These are phyloP conservation scores for Arizona elegans DNA, from an alignment of 2,113 vertebrate species.

Conservation along the genomic window DNA sequence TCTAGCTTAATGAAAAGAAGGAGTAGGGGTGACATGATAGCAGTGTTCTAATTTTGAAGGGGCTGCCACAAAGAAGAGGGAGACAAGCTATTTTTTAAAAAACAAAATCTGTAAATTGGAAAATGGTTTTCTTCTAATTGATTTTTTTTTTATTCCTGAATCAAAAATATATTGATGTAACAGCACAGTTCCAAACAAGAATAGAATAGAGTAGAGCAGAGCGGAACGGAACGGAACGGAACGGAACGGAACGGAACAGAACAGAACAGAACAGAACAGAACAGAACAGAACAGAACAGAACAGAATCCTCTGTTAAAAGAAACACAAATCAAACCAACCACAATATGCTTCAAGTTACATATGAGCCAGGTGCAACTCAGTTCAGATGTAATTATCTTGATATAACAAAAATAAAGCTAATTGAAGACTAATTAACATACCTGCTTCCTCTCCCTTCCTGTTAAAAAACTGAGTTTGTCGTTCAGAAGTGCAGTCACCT, in stretches of 20 bases:
- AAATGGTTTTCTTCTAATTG: not conserved
- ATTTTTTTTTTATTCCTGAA: not conserved
- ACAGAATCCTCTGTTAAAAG: not conserved
- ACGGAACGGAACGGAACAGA: not conserved
- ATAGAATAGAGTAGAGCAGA: not conserved
- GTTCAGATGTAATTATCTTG: not conserved
- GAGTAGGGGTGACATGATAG: no score
- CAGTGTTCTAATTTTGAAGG: no score
- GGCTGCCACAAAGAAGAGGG: no score
- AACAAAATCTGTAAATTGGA: not conserved
- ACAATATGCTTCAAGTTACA: not conserved
- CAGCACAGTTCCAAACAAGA: not conserved
- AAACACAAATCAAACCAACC: not conserved
- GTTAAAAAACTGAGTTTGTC: constrained; percentile 33
- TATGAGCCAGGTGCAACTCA: not conserved
- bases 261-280: fast-evolving
- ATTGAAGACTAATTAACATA: not conserved
- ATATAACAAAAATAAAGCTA: not conserved
- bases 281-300: not conserved
- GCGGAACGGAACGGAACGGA: fast-evolving
- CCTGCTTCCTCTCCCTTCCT: not conserved
- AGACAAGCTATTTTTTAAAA: no score
- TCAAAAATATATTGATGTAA: not conserved
- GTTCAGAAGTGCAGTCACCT: not conserved
- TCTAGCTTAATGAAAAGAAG: no score